These are phyloP conservation scores for Champsocephalus gunnari DNA, from an alignment of 2,797 vertebrate species.

Conservation along the genomic window DNA sequence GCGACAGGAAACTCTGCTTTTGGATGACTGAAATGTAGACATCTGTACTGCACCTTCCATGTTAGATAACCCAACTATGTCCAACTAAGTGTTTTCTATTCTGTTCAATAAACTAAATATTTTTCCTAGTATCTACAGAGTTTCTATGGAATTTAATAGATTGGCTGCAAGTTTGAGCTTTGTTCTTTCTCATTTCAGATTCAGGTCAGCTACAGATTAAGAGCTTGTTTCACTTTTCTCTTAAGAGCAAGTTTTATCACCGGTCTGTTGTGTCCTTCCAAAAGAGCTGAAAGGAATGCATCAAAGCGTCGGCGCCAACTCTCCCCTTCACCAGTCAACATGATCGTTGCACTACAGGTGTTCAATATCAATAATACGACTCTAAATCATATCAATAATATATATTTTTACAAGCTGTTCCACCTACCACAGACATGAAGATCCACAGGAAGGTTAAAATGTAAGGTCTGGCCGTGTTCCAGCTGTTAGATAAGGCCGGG, in stretches of 20 bases:
- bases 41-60: constrained; percentile 3
- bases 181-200: constrained; percentile 52
- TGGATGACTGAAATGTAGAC: constrained; percentile 97
- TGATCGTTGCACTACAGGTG: constrained; percentile 62
- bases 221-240: constrained; percentile 54
- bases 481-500: constrained; percentile 19
- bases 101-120: constrained; percentile 79
- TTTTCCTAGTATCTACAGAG: constrained; percentile 62
- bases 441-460: constrained; percentile 19
- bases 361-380: constrained; percentile 10
- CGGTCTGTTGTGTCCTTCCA: constrained; percentile 70
- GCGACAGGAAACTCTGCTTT: constrained; percentile 94
- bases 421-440: constrained; percentile 42
- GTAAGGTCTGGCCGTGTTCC: constrained; percentile 32
- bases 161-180: constrained; percentile 20
- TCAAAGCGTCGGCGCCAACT: constrained; percentile 47
- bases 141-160: constrained; percentile 41
- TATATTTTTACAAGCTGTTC: constrained; percentile 20
- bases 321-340: constrained; percentile 50
- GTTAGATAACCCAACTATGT: constrained; percentile 9
- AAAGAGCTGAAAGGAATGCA: constrained; percentile 62
- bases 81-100: constrained; percentile 46
- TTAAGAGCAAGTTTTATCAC: constrained; percentile 63
- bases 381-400: constrained; percentile 30
- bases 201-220: constrained; percentile 57